Evolutionary conservation across 1,140 invertebrate species (phyloP).

Genomic region (Drosophila bifasciata): DNA sequence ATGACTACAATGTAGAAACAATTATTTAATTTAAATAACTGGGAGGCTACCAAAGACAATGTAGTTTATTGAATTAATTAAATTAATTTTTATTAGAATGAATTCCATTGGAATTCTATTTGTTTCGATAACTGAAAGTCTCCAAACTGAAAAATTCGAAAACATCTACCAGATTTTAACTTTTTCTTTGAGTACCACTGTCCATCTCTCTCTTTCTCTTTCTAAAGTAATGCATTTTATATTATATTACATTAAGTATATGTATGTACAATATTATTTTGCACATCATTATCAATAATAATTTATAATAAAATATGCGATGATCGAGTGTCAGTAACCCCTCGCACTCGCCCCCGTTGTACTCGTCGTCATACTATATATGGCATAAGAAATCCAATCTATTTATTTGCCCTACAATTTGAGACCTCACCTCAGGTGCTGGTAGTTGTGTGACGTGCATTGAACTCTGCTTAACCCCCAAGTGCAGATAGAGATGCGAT

Average conservation of each 20-base stretch:
- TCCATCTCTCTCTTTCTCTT: background rate
- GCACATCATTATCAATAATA: conserved; percentile 5
- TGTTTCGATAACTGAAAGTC: no score
- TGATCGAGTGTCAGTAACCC: conserved; percentile 1
- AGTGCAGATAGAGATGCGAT: conserved; percentile 1
- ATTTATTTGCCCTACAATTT: conserved; percentile 4
- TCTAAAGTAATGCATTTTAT: background rate
- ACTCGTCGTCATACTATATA: background rate
- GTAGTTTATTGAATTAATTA: no score
- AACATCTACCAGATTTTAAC: no score
- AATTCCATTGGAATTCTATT: no score
- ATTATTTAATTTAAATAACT: no score
- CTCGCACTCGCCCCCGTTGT: background rate
- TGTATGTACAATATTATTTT: no score
- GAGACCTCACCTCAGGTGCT: conserved; percentile 8
- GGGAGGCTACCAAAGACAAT: no score
- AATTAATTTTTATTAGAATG: no score
- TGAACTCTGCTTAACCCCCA: conserved; percentile 40
- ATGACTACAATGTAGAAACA: no score
- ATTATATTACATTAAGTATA: background rate
- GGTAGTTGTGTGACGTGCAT: conserved; percentile 32
- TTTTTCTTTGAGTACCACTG: background rate
- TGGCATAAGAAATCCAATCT: conserved; percentile 36
- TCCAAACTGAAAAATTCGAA: no score
- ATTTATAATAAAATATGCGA: background rate